These are phyloP conservation scores for Crossocerus cetratus DNA, from an alignment of 2,888 invertebrate genomes.

Conservation along the genomic window DNA sequence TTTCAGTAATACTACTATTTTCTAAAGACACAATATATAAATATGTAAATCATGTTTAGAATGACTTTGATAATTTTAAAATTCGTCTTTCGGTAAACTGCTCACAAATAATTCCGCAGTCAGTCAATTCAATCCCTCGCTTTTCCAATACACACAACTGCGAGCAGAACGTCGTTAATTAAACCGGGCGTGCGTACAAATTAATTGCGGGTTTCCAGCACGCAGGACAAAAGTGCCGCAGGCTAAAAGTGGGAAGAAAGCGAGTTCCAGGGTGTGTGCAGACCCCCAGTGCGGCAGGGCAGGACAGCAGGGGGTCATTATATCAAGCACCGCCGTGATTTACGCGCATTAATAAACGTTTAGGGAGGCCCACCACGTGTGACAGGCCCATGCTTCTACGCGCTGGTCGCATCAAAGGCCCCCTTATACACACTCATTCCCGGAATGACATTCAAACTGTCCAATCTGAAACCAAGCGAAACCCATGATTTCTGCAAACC, in stretches of 20 bases:
- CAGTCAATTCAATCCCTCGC: no score
- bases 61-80: no score
- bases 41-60: no score
- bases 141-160: no score
- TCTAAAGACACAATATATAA: no score
- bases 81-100: no score
- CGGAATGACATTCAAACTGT: no score
- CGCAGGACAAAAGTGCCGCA: background rate
- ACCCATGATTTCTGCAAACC: no score
- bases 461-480: no score
- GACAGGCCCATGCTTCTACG: background rate
- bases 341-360: slow-evolving; percentile 70
- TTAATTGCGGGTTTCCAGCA: slow-evolving; percentile 6
- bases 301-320: slow-evolving; percentile 50
- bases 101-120: no score
- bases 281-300: background rate
- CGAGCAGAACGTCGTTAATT: background rate
- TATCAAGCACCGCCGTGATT: slow-evolving; percentile 65
- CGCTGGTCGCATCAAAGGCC: background rate
- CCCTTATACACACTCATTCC: background rate
- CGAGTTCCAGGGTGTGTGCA: background rate
- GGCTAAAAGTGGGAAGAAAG: background rate
- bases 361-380: slow-evolving; percentile 47
- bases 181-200: background rate
- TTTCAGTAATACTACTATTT: no score